Conservation (phyloP, 2,797 vertebrate genomes). For the Lithobates pipiens region DNA sequence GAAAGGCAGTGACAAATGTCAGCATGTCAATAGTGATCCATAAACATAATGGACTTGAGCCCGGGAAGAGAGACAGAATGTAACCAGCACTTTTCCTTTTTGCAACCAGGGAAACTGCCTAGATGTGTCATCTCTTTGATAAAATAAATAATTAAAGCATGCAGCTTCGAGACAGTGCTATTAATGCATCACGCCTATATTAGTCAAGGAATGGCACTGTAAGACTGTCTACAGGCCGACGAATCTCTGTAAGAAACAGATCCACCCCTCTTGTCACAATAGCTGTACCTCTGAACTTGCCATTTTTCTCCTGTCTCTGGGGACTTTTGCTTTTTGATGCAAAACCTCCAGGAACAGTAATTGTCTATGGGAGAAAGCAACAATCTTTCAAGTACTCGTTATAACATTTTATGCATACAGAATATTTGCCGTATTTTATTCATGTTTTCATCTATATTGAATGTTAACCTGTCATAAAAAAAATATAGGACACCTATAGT, state of each 20-base stretch:
- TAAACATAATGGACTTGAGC: constrained; percentile 81
- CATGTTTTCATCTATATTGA: no score
- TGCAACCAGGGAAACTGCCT: constrained; percentile 27
- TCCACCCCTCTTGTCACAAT: not conserved
- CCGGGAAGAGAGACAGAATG: constrained; percentile 74
- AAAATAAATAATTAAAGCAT: constrained; percentile 33
- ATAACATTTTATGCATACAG: not conserved
- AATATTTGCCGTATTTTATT: not conserved
- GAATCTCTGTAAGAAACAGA: no score
- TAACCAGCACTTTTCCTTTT: constrained; percentile 64
- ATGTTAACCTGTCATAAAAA: no score
- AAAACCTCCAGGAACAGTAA: not conserved
- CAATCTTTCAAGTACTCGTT: not conserved
- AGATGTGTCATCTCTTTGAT: constrained; percentile 17
- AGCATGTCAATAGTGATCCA: constrained; percentile 84
- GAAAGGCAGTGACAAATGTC: constrained; percentile 85
- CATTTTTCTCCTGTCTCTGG: not conserved
- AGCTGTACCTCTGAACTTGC: not conserved
- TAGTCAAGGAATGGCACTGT: no score
- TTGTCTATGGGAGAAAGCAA: not conserved
- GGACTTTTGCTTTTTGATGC: not conserved
- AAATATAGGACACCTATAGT: no score
- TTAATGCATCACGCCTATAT: not conserved
- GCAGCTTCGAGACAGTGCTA: not conserved
- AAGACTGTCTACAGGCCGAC: no score